Conservation (phyloP, 35 echinoderm and acorn worm genomes). For the Strongylocentrotus purpuratus region DNA sequence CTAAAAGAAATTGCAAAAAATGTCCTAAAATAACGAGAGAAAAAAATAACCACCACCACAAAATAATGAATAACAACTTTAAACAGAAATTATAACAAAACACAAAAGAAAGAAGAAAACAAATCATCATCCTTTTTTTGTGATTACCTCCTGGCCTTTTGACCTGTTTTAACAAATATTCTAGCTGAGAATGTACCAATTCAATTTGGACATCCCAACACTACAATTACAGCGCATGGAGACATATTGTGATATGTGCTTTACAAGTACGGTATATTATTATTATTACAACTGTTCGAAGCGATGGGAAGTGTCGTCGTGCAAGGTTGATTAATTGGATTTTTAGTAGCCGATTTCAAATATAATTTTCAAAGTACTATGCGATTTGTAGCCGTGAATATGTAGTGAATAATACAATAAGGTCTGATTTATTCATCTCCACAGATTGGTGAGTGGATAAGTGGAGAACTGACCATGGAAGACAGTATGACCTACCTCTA, state of each 20-base stretch:
- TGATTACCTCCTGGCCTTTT: not conserved
- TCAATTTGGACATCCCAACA: no score
- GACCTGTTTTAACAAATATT: not conserved
- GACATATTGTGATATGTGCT: no score
- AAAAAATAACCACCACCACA: no score
- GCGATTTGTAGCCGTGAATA: not conserved
- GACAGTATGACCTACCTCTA: conserved; percentile 1
- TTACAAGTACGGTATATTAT: no score
- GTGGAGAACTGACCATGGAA: conserved; percentile 19
- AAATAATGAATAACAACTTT: no score
- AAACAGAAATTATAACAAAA: no score
- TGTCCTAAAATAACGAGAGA: no score
- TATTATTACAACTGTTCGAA: not conserved
- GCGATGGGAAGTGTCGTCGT: not conserved
- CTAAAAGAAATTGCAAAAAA: no score
- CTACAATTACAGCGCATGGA: no score
- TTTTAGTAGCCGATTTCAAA: not conserved
- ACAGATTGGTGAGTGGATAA: conserved; percentile 35
- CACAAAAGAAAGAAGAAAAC: no score
- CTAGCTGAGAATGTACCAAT: not conserved
- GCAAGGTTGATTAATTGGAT: not conserved
- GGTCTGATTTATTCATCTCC: not conserved
- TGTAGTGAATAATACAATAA: not conserved
- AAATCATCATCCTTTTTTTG: no score
- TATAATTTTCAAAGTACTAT: not conserved